Evolutionary conservation across 1,140 invertebrate species (phyloP).

Genomic region (Lasaia peninsularis): DNA sequence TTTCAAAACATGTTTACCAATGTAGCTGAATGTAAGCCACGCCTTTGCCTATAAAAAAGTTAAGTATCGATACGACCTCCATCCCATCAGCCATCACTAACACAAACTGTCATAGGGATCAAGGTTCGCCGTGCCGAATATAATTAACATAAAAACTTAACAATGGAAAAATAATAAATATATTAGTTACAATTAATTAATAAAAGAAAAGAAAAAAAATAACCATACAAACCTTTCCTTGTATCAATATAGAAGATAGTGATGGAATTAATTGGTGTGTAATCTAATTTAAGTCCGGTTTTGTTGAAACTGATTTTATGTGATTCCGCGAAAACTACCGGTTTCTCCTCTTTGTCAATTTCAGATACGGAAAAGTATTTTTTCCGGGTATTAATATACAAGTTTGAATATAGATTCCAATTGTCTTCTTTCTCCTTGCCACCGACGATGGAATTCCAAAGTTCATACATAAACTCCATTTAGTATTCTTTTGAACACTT

Average conservation of each 20-base stretch:
- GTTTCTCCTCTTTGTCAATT: conserved; percentile 79
- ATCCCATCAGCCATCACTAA: too few relatives aligned
- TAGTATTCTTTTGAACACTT: conserved; percentile 40
- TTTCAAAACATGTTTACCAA: too few relatives aligned
- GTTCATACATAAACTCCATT: conserved; percentile 70
- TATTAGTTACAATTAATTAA: too few relatives aligned
- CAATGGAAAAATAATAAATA: too few relatives aligned
- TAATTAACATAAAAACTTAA: too few relatives aligned
- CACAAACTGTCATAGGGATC: too few relatives aligned
- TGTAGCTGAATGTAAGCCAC: too few relatives aligned
- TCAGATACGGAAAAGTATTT: conserved; percentile 83
- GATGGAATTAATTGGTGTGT: conserved; percentile 79
- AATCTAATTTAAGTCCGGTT: conserved; percentile 69
- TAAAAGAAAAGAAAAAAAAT: not conserved
- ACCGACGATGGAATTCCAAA: conserved; percentile 69
- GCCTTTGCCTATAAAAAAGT: too few relatives aligned
- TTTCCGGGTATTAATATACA: conserved; percentile 79
- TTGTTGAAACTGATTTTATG: conserved; percentile 70
- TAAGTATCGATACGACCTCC: too few relatives aligned
- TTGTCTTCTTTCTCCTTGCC: conserved; percentile 50
- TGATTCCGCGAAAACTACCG: conserved; percentile 78
- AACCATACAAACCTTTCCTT: conserved; percentile 79
- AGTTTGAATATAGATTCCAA: conserved; percentile 69
- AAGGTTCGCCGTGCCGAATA: too few relatives aligned
- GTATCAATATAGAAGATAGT: conserved; percentile 81